Evolutionary conservation across 64 coral and sea anemone genomes (phyloP).

Genomic region (Hydrozoanthus tunicans): DNA sequence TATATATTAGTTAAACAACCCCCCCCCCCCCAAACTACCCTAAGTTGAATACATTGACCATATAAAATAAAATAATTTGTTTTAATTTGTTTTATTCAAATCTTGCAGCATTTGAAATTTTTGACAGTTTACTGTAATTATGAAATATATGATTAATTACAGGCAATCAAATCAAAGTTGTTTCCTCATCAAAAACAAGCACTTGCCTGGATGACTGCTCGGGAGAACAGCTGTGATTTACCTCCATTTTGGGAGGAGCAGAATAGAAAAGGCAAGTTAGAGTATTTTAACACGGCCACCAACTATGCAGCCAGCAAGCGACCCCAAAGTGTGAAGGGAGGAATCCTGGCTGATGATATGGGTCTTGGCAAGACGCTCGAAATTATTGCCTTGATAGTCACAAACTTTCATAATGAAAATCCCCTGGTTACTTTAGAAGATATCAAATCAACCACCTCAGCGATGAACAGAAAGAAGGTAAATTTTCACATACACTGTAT

Average conservation of each 20-base stretch:
- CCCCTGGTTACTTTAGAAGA: slow-evolving; percentile 72
- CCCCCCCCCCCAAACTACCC: no score
- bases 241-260: slow-evolving; percentile 81
- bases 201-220: slow-evolving; percentile 76
- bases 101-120: background rate
- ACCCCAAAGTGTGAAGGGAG: slow-evolving; percentile 71
- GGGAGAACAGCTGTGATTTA: slow-evolving; percentile 69
- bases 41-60: no score
- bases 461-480: background rate
- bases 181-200: slow-evolving; percentile 79
- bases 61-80: no score
- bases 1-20: no score
- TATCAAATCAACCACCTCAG: slow-evolving; percentile 18
- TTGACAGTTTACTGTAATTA: background rate
- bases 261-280: slow-evolving; percentile 38
- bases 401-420: slow-evolving; percentile 72
- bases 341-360: slow-evolving; percentile 86
- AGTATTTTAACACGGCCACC: slow-evolving; percentile 81
- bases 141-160: background rate
- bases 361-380: slow-evolving; percentile 84
- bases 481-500: no score
- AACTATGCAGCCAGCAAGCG: slow-evolving; percentile 73
- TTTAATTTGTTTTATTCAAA: no score
- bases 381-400: slow-evolving; percentile 74
- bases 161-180: slow-evolving; percentile 78